Evolutionary conservation across 2,888 invertebrate species (phyloP), one percentile per base, ranked within the genome.

Genomic region (Limnephilus lunatus): DNA sequence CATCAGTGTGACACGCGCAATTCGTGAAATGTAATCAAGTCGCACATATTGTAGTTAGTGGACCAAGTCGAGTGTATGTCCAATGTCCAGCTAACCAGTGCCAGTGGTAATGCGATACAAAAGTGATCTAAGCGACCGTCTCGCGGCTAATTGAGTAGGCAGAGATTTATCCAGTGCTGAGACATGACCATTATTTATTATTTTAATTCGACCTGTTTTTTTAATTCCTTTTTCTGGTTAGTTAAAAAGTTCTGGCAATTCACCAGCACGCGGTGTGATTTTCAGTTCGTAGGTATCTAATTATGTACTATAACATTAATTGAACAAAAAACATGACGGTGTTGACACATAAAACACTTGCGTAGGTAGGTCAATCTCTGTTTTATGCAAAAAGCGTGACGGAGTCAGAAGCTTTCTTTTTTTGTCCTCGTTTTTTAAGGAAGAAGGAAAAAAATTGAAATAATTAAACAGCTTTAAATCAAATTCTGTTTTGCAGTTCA

Each of bases 101-200:
- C 25, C 68, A 9, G 86, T n/a, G 86, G n/a, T 86, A 44, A 86
- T 44, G 14, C 30, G 86, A 86, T 86, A 44, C 12, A n/a, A 35
- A 44, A 86, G 44, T 44, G 86, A 86, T 44, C 86, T 86, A 86
- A 44, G n/a, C 39, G 44, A 68, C 86, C 86, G 86, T 86, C 86
- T 25, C 39, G 68, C 30, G 11, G 15, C 86, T 86, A 86, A 86
- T 86, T 86, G 86, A 86, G 86, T 44, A 86, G 19, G 44, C 86
- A n/a, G 44, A 39, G 86, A 86, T 86, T 86, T 35, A 15, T 30
- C 44, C 44, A 86, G 86, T 86, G 86, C 86, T 25, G 48, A n/a
- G 48, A 86, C 39, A 14, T 48, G 25, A 68, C 68, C 25, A 68
- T 68, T 25, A 25, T 68, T 25, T 68, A 68, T 68, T 68, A 7